Percentiles rank a stretch among this genome's conserved stretches.
These are phyloP conservation scores for Mus caroli DNA, from an alignment of 2,797 vertebrate species.

Conservation along the genomic window DNA sequence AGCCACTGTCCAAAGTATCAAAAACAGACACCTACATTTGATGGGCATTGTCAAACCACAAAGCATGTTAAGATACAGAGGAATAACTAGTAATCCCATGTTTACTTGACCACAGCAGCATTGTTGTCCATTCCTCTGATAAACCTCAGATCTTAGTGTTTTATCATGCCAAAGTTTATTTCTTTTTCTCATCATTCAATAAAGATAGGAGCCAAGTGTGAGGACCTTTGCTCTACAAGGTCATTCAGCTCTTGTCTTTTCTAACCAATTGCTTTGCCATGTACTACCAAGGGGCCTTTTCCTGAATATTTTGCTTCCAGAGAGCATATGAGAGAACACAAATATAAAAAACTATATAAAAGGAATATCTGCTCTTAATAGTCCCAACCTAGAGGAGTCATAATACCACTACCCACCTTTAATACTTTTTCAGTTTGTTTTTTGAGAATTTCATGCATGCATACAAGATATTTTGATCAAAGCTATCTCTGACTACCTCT, in stretches of 20 bases:
- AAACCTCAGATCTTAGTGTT: background rate
- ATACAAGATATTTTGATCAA: background rate
- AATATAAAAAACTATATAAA: background rate
- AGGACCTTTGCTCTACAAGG: background rate
- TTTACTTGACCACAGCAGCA: slow-evolving; percentile 3
- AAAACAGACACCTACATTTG: slow-evolving; percentile 49
- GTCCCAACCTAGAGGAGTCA: background rate
- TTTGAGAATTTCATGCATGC: background rate
- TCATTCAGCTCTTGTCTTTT: background rate
- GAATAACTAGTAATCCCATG: slow-evolving; percentile 45
- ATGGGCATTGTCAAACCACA: slow-evolving; percentile 23
- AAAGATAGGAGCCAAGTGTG: background rate
- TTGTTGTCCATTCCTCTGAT: slow-evolving; percentile 40
- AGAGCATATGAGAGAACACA: background rate
- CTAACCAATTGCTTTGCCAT: background rate
- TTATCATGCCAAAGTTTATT: slow-evolving; percentile 35
- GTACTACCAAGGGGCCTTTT: background rate
- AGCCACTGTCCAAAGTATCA: background rate
- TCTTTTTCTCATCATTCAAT: slow-evolving; percentile 32
- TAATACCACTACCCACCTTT: background rate
- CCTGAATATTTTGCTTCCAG: background rate
- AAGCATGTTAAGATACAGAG: background rate
- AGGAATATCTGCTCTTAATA: slow-evolving; percentile 9
- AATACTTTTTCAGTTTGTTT: background rate
- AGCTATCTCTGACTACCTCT: no score